Evolutionary conservation across 2,888 invertebrate species (phyloP), one percentile per base, ranked within the genome.

Genomic region (Andrena bucephala): DNA sequence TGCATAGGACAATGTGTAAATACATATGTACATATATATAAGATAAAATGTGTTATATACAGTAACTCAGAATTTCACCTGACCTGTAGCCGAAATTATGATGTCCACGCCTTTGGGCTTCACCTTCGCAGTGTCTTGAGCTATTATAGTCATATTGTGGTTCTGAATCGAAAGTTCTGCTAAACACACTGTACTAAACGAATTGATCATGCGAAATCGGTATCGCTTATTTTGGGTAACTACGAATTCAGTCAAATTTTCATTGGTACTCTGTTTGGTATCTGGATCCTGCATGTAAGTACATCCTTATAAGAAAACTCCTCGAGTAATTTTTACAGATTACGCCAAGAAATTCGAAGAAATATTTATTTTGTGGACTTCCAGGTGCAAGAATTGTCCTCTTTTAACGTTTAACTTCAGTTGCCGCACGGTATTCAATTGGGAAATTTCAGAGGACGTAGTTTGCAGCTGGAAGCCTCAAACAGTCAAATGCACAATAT

Each of bases 151-250:
- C 90, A 57, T 91, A 0, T 31, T 1, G 27, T 90, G 90, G 0
- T 50, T 42, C 5, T 85, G 54, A 5, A 90, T 79, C 0, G 52
- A 65, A 0, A 91, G 0, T 31, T 82, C 59, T 6, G 65, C 57
- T 5, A 77, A 54, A 13, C 90, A 90, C n/a, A 88, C 83, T 2
- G 90, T 84, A 36, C 83, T 80, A 5, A 83, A 83, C 27, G 86
- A 66, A 67, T 88, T 88, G 10, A 90, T 87, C 10, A 90, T 3
- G 1, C 90, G 86, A 3, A 89, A 75, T 80, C 90, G 79, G 24
- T 90, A 84, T 20, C 77, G 75, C 52, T 71, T 68, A 1, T 85
- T 85, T 2, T 29, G 48, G 16, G 65, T 6, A 0, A 91, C 85
- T 0, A 8, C 10, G 29, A 86, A 84, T 7, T 16, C 33, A 50